phyloP scores from a whole-genome alignment of 2,113 vertebrate species.

The Pelusios castaneus region DNA sequence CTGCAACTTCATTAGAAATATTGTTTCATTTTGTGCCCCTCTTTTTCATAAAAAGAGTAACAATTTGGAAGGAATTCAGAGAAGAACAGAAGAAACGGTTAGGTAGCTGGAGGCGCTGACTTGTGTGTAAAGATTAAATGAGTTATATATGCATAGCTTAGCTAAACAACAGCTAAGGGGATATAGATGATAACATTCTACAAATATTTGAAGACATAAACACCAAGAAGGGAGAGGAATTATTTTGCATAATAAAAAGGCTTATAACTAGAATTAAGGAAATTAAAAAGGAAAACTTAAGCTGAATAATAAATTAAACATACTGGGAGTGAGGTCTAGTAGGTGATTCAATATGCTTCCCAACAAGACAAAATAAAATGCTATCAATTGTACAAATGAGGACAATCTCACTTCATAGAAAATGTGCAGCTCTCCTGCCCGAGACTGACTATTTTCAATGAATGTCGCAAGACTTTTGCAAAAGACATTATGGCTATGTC shows the following conservation, averaged over 20 bases:
- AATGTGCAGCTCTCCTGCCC: background rate
- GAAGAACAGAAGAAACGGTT: background rate
- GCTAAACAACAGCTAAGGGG: background rate
- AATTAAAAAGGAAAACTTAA: background rate
- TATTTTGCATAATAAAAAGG: background rate
- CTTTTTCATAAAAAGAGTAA: background rate
- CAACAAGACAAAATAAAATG: background rate
- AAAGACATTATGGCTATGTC: accelerated
- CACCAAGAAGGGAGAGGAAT: background rate
- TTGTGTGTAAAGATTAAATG: background rate
- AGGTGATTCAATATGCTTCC: background rate
- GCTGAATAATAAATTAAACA: background rate
- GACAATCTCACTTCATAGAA: background rate
- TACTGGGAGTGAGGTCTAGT: background rate
- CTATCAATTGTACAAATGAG: background rate
- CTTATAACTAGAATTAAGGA: background rate
- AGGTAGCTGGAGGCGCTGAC: background rate
- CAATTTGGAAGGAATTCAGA: background rate
- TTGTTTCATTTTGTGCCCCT: background rate
- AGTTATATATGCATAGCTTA: background rate
- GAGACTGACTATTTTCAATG: background rate
- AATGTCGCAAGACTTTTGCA: background rate
- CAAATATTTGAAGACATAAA: constrained; percentile 1
- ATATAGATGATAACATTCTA: background rate
- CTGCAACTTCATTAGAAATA: background rate